Percentiles rank a stretch among this genome's conserved stretches.
Evolutionary conservation across 2,797 vertebrate species (phyloP).

Genomic region (Labroides dimidiatus): DNA sequence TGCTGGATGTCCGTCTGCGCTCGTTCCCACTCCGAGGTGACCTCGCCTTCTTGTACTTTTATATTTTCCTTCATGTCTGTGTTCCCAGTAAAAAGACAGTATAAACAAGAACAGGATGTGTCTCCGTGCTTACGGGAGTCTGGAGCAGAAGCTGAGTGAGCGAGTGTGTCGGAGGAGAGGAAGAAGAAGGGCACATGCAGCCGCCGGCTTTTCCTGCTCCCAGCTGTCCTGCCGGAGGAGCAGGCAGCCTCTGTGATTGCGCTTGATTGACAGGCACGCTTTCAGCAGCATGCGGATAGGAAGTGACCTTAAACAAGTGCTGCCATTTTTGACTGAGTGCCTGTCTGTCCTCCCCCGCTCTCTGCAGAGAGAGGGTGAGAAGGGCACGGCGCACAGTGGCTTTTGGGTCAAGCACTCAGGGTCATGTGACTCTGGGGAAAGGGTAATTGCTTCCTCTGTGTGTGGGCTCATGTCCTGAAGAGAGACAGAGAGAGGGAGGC

Average conservation of each 20-base stretch:
- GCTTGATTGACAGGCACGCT: conserved; percentile 80
- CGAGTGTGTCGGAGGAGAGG: conserved; percentile 13
- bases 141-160: conserved; percentile 27
- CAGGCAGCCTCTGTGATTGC: conserved; percentile 68
- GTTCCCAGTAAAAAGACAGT: conserved; percentile 19
- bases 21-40: conserved; percentile 13
- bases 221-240: conserved; percentile 65
- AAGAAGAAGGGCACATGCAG: conserved; percentile 45
- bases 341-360: conserved; percentile 52
- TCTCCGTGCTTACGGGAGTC: conserved; percentile 28
- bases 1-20: background rate
- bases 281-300: conserved; percentile 72
- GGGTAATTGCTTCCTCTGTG: conserved; percentile 75
- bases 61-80: conserved; percentile 10
- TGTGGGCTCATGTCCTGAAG: conserved; percentile 75
- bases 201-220: conserved; percentile 55
- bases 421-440: conserved; percentile 62
- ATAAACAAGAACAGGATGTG: conserved; percentile 33
- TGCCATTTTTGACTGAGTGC: conserved; percentile 76
- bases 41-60: background rate
- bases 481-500: conserved; percentile 42
- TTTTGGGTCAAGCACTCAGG: conserved; percentile 65
- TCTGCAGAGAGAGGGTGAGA: conserved; percentile 57
- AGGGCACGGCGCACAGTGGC: conserved; percentile 51
- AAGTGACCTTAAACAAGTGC: conserved; percentile 84